phyloP scores from a whole-genome alignment of 2,888 invertebrate genomes.

The Trissoscelio sp. region DNA sequence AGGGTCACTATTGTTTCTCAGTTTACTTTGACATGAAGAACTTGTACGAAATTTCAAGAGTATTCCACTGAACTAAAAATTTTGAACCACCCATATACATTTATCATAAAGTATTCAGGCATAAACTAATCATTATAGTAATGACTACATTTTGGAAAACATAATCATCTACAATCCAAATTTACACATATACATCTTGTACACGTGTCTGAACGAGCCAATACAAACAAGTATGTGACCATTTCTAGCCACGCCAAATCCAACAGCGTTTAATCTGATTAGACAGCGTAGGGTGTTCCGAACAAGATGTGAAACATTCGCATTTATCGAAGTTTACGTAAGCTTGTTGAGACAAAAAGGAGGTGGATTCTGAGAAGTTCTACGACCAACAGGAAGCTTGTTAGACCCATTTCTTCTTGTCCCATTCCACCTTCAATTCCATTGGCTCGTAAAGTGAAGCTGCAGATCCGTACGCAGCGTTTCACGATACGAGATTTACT shows the following conservation, averaged over 20 bases:
- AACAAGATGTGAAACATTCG: constrained; percentile 40
- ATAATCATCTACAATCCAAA: too few species aligned
- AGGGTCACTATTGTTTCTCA: too few species aligned
- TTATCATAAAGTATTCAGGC: too few species aligned
- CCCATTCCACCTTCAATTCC: constrained; percentile 16
- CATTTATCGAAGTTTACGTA: constrained; percentile 46
- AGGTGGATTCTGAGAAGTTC: constrained; percentile 2
- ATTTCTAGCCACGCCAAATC: constrained; percentile 12
- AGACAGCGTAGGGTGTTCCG: constrained; percentile 16
- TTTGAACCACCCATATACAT: too few species aligned
- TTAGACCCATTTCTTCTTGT: constrained; percentile 48
- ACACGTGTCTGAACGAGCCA: not conserved
- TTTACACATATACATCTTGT: too few species aligned
- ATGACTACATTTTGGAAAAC: too few species aligned
- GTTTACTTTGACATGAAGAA: too few species aligned
- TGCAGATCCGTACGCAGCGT: constrained; percentile 13
- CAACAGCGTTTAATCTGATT: constrained; percentile 46
- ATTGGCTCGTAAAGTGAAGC: constrained; percentile 39
- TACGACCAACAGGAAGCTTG: constrained; percentile 46
- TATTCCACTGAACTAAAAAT: too few species aligned
- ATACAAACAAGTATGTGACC: not conserved
- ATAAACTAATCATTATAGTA: too few species aligned
- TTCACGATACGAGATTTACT: constrained; percentile 38
- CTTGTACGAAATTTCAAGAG: too few species aligned
- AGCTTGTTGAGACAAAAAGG: constrained; percentile 47